These are phyloP conservation scores for Okapia johnstoni DNA, from an alignment of 2,113 vertebrate species.

Conservation along the genomic window DNA sequence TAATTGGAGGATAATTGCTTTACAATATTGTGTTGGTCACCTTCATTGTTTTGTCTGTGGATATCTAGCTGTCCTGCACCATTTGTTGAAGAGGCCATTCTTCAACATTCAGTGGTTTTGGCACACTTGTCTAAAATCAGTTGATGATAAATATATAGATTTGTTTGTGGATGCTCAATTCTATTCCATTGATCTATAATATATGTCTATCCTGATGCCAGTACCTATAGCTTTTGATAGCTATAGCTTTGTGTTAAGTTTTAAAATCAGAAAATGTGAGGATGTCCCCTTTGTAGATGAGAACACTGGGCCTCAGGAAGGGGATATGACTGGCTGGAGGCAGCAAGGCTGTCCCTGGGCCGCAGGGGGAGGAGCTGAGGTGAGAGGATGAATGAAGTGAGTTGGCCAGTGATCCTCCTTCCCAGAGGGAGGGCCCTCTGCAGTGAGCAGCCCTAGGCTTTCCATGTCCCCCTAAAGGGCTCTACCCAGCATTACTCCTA, in stretches of 20 bases:
- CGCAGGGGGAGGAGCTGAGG: not conserved
- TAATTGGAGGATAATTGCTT: not conserved
- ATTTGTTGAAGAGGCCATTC: not conserved
- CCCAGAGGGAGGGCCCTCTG: not conserved
- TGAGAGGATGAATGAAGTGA: not conserved
- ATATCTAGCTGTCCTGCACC: not conserved
- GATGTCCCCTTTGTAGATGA: not conserved
- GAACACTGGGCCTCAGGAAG: not conserved
- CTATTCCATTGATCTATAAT: not conserved
- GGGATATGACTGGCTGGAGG: not conserved
- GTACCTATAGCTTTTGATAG: not conserved
- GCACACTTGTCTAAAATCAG: not conserved
- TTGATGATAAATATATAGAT: not conserved
- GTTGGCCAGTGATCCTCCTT: not conserved
- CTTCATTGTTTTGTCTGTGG: not conserved
- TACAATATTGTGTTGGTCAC: not conserved
- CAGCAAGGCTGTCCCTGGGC: not conserved
- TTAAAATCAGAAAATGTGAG: not conserved
- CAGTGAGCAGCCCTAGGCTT: not conserved
- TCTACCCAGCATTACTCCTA: not conserved
- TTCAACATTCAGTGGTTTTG: not conserved
- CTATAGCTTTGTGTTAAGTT: not conserved
- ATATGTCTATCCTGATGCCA: not conserved
- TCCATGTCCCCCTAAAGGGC: not conserved
- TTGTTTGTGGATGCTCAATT: not conserved